Percentiles rank a stretch among this genome's conserved stretches.
Conservation (phyloP, 2,888 invertebrate species). For the Rambutsinella grinnellia region DNA sequence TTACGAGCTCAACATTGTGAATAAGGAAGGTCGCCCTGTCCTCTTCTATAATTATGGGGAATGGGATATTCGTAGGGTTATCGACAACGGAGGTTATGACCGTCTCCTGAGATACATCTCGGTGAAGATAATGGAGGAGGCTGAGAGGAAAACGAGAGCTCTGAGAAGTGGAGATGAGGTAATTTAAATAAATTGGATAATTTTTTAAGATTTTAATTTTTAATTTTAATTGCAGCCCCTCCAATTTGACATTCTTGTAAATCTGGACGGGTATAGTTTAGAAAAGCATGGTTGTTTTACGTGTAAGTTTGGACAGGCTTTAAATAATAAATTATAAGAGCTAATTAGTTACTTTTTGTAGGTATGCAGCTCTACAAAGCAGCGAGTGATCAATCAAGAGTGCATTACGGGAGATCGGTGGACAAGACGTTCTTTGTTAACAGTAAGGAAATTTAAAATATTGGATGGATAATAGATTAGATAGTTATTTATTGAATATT, state of each 20-base stretch:
- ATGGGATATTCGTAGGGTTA: not conserved
- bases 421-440: not conserved
- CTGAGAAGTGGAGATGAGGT: not conserved
- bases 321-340: not conserved
- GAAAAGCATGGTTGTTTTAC: not conserved
- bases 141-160: not conserved
- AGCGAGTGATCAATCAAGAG: not conserved
- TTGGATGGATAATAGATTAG: not conserved
- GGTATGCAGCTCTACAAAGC: not conserved
- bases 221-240: not conserved
- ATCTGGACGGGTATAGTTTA: not conserved
- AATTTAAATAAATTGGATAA: not conserved
- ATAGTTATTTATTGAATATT: not conserved
- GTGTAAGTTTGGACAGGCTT: too few relatives aligned
- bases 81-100: not conserved
- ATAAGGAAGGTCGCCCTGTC: not conserved
- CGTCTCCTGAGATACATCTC: not conserved
- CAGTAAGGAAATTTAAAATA: not conserved
- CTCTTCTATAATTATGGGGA: not conserved
- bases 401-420: not conserved
- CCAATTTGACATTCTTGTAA: not conserved
- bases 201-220: not conserved
- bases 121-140: not conserved
- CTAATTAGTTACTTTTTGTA: not conserved
- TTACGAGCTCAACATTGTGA: not conserved